Percentiles rank a stretch among this genome's conserved stretches.
Evolutionary conservation across 2,113 vertebrate genomes (phyloP).

Genomic region (Oenanthe oenanthe): DNA sequence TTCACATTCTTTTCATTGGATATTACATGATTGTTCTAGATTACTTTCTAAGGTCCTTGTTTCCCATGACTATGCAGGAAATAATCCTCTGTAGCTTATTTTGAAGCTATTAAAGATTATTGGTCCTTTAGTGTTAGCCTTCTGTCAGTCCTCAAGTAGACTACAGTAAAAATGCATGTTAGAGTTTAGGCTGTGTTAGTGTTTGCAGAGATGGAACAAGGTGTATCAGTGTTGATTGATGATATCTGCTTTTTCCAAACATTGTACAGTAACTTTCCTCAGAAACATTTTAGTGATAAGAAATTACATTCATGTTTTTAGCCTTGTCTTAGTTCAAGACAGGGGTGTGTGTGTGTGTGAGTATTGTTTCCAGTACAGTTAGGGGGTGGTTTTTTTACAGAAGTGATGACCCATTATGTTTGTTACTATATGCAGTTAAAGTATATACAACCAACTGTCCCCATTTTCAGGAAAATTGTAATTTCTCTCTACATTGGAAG

Average conservation of each 20-base stretch:
- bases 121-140: not conserved
- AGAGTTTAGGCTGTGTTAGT: not conserved
- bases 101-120: not conserved
- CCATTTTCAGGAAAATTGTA: not conserved
- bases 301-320: not conserved
- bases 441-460: not conserved
- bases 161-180: not conserved
- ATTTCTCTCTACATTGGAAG: not conserved
- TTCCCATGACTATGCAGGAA: not conserved
- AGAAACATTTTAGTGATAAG: not conserved
- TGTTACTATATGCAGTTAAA: not conserved
- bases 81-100: not conserved
- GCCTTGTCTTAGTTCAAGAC: not conserved
- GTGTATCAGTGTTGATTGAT: not conserved
- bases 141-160: not conserved
- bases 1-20: not conserved
- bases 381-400: not conserved
- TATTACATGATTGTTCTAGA: not conserved
- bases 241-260: not conserved
- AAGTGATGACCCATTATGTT: not conserved
- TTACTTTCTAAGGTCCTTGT: not conserved
- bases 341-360: accelerated
- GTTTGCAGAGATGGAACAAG: not conserved
- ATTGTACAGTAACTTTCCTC: not conserved
- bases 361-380: not conserved